Conservation (phyloP, 1,140 invertebrate species). For the Drosophila eugracilis region DNA sequence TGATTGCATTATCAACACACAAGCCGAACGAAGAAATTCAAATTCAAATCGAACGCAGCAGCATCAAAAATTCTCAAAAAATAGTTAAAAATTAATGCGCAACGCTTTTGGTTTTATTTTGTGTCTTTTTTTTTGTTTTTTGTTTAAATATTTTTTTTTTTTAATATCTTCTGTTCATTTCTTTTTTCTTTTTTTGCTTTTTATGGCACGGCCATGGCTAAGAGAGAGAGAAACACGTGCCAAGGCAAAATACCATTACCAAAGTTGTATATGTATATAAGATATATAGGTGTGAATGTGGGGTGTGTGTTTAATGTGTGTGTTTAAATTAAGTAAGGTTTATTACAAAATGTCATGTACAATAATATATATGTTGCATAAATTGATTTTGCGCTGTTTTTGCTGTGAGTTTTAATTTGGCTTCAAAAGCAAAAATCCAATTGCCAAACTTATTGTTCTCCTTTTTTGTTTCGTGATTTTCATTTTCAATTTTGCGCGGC, state of each 20-base stretch:
- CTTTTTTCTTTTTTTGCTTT: slow-evolving; percentile 43
- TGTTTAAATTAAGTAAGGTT: slow-evolving; percentile 33
- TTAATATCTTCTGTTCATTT: slow-evolving; percentile 40
- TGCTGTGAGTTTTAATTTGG: slow-evolving; percentile 41
- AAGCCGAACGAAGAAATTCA: slow-evolving; percentile 82
- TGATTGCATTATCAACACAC: slow-evolving; percentile 71
- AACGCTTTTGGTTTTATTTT: slow-evolving; percentile 55
- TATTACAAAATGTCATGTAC: slow-evolving; percentile 71
- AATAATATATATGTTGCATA: slow-evolving; percentile 48
- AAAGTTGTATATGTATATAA: slow-evolving; percentile 48
- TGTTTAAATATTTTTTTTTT: slow-evolving; percentile 2
- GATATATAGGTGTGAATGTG: slow-evolving; percentile 33
- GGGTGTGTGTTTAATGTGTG: slow-evolving; percentile 13
- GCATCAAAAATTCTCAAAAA: slow-evolving; percentile 69
- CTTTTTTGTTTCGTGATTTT: slow-evolving; percentile 31
- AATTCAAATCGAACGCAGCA: slow-evolving; percentile 82
- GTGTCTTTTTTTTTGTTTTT: slow-evolving; percentile 22
- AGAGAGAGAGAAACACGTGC: slow-evolving; percentile 77
- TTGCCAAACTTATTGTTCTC: slow-evolving; percentile 30
- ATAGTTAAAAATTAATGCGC: slow-evolving; percentile 66
- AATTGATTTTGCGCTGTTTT: slow-evolving; percentile 40
- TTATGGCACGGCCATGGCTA: slow-evolving; percentile 67
- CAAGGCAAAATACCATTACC: slow-evolving; percentile 77
- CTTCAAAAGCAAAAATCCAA: slow-evolving; percentile 46
- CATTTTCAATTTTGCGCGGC: slow-evolving; percentile 34